Base-by-base conservation (phyloP, 1,140 invertebrate species). In the Babylonia areolata region DNA sequence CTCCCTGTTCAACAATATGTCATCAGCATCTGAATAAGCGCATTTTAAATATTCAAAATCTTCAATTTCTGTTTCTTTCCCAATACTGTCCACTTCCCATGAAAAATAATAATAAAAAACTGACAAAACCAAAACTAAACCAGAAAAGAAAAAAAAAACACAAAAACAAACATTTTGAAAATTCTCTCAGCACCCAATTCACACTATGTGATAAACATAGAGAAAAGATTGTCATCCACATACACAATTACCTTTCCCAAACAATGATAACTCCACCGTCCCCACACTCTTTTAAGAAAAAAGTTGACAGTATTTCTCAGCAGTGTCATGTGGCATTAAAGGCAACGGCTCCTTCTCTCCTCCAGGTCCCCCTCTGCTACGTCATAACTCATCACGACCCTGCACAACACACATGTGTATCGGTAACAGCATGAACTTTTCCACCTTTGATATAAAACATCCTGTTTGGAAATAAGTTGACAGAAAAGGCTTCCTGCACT, bases 341-440 rank as follows among this genome's bases (percentile, higher is more conserved):
- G 31, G 35, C 71, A 33, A 73, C 12, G 31, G 33, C 17, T n/a
- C 28, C 58, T 64, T 39, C 37, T n/a, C 77, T 79, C 77, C 11
- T 37, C 39, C n/a, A n/a, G 77, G 28, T 42, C 3, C 17, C 9
- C 40, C 23, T 79, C 37, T 39, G 46, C 31, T 33, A 33, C 28
- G 69, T 84, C 82, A 84, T 40, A 84, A 84, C 69, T 84, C 82
- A 42, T 84, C 82, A 75, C 31, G 82, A 9, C 64, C 39, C 69
- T 71, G 82, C 11, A 33, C 39, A 5, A 33, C 15, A 35, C n/a
- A n/a, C 39, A 84, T 42, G 20, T n/a, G n/a, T n/a, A n/a, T n/a
- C n/a, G n/a, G n/a, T n/a, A n/a, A n/a, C n/a, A n/a, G n/a, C n/a
- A n/a, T n/a, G n/a, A n/a, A n/a, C n/a, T n/a, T n/a, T n/a, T n/a